Percentiles rank a stretch among this genome's conserved stretches.
Conservation (phyloP, 92 coral and sea anemone genomes). For the Paramuricea clavata region DNA sequence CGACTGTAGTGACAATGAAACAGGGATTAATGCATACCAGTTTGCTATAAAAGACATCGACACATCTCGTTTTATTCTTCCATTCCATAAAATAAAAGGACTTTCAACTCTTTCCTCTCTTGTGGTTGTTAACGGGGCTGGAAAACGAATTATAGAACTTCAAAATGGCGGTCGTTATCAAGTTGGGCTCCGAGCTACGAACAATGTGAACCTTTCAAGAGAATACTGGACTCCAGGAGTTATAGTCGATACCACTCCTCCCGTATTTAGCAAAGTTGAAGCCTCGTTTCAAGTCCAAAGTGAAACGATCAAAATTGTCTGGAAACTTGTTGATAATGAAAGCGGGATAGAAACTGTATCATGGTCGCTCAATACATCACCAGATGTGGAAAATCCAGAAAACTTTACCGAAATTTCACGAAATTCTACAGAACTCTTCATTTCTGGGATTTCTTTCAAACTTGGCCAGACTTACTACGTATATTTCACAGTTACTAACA, state of each 20-base stretch:
- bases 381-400: slow-evolving; percentile 69
- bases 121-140: slow-evolving; percentile 78
- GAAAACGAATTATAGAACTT: slow-evolving; percentile 53
- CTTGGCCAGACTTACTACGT: slow-evolving; percentile 84
- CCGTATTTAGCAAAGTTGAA: slow-evolving; percentile 71
- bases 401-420: slow-evolving; percentile 60
- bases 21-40: slow-evolving; percentile 70
- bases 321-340: slow-evolving; percentile 76
- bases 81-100: slow-evolving; percentile 76
- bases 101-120: slow-evolving; percentile 62
- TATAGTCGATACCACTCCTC: slow-evolving; percentile 84
- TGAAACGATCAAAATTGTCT: slow-evolving; percentile 62
- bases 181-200: slow-evolving; percentile 78
- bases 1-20: slow-evolving; percentile 82
- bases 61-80: slow-evolving; percentile 63
- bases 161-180: slow-evolving; percentile 75
- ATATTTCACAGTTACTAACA: slow-evolving; percentile 72
- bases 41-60: slow-evolving; percentile 78
- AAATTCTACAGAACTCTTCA: slow-evolving; percentile 24
- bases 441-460: slow-evolving; percentile 63
- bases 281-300: slow-evolving; percentile 70
- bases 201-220: slow-evolving; percentile 69
- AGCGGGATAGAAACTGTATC: slow-evolving; percentile 74
- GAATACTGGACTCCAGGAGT: slow-evolving; percentile 93
- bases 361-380: slow-evolving; percentile 86